Conservation (phyloP, 2,113 vertebrate species). For the Albula goreensis region DNA sequence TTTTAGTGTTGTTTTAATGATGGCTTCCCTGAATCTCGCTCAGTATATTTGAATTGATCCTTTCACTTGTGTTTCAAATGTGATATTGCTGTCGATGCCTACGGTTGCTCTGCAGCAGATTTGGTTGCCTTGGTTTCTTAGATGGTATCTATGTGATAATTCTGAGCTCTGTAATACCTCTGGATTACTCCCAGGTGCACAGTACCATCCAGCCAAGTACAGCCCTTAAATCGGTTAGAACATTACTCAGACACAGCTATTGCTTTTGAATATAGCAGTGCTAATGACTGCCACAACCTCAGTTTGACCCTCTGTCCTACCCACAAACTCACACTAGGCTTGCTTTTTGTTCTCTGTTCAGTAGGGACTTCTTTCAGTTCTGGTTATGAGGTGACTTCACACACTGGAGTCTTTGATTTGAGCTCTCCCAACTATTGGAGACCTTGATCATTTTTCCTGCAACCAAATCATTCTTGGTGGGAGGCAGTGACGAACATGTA, state of each 20-base stretch:
- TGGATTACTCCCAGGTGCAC: slow-evolving; percentile 37
- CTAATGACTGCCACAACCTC: not conserved
- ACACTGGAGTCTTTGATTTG: not conserved
- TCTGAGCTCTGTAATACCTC: slow-evolving; percentile 41
- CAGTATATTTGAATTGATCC: not conserved
- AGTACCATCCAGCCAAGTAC: slow-evolving; percentile 17
- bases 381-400: not conserved
- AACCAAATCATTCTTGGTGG: not conserved
- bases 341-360: not conserved
- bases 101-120: slow-evolving; percentile 31
- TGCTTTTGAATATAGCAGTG: slow-evolving; percentile 35
- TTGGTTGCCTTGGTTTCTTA: slow-evolving; percentile 62
- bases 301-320: not conserved
- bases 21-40: not conserved
- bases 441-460: not conserved
- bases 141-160: slow-evolving; percentile 57
- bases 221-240: not conserved
- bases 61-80: not conserved
- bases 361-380: not conserved
- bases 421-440: not conserved
- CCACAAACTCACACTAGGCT: not conserved
- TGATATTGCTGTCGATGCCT: slow-evolving; percentile 34
- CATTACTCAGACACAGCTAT: slow-evolving; percentile 12
- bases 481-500: not conserved
- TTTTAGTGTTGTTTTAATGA: not conserved